These are phyloP conservation scores for Gasterosteus nipponicus DNA, from an alignment of 2,113 vertebrate species.

Conservation along the genomic window DNA sequence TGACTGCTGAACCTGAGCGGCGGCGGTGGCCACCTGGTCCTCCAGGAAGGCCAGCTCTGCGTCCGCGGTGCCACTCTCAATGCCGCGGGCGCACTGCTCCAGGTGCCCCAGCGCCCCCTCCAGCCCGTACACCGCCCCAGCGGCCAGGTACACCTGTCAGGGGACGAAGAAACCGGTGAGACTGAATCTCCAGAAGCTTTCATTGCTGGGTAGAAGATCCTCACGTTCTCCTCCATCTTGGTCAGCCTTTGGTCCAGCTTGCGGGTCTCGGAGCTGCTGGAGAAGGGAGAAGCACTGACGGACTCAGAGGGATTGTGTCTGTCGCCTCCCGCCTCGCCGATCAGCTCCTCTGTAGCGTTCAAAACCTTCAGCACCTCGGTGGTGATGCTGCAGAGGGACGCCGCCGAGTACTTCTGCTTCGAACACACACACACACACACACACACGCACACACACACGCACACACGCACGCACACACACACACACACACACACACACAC, in stretches of 20 bases:
- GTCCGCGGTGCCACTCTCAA: constrained; percentile 87
- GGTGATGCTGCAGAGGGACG: constrained; percentile 98
- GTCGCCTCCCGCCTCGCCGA: constrained; percentile 86
- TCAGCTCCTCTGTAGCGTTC: constrained; percentile 95
- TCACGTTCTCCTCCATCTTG: constrained; percentile 95
- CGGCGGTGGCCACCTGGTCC: constrained; percentile 94
- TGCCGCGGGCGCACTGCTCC: constrained; percentile 89
- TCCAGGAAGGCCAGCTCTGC: constrained; percentile 90
- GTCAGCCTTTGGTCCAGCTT: constrained; percentile 91
- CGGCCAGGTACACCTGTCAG: constrained; percentile 92
- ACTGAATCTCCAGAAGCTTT: not conserved
- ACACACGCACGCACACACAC: too few species aligned
- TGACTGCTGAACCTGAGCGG: constrained; percentile 94
- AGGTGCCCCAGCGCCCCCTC: constrained; percentile 90
- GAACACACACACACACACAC: constrained; percentile 6
- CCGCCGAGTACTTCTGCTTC: constrained; percentile 95
- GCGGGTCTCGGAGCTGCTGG: constrained; percentile 81
- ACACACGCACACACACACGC: constrained; percentile 18
- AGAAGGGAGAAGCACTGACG: constrained; percentile 79
- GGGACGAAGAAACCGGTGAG: not conserved
- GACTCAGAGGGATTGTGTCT: constrained; percentile 75
- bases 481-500: constrained; percentile 9
- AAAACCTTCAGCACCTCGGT: constrained; percentile 96
- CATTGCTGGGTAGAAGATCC: not conserved
- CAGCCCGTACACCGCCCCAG: constrained; percentile 91